Base-by-base conservation (phyloP, 2,113 vertebrate genomes). In the Tachysurus fulvidraco region DNA sequence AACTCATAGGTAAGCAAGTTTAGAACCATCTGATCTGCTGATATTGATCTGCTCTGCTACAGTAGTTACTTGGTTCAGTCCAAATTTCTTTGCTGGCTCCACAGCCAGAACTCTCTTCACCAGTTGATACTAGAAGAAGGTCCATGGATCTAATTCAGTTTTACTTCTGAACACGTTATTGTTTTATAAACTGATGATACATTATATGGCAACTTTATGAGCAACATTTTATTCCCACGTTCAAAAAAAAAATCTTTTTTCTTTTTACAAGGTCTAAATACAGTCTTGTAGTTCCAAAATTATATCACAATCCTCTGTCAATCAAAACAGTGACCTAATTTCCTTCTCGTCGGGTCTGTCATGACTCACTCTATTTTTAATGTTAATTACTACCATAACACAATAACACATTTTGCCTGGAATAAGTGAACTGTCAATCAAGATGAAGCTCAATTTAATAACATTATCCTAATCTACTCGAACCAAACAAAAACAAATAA, bases 171-270 rank as follows among this genome's bases (percentile, higher is more conserved):
- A 46, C 44, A 76, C 50, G 13, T 54, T 28, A 54, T 83, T 64
- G 80, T 71, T 85, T 83, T 67, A 69, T 44, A 74, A 86, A 87
- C 30, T 88, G 62, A 81, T 81, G 78, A 77, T 84, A 88, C 85
- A 65, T n/a, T n/a, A 30, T 36, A 81, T 55, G 52, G 14, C 13
- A 30, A 90, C 86, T 92, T 92, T 91, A 90, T 92, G 91, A 88
- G 87, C 89, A 86, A 88, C 65, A 91, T 92, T 88, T 74, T 83
- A 67, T 89, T 88, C 83, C 79, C 69, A 8, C 4, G 17, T 6
- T 4, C 8, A 1, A 2, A 81, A 59, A 83, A 88, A 76, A 25
- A 73, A 73, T 74, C 55, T 46, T 46, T 46, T 77, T 76, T 54
- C 25, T 46, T 77, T 76, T 54, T 13, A 77, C 13, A 54, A 16